phyloP scores from a whole-genome alignment of 1,140 invertebrate genomes.

The Leguminivora glycinivorella region DNA sequence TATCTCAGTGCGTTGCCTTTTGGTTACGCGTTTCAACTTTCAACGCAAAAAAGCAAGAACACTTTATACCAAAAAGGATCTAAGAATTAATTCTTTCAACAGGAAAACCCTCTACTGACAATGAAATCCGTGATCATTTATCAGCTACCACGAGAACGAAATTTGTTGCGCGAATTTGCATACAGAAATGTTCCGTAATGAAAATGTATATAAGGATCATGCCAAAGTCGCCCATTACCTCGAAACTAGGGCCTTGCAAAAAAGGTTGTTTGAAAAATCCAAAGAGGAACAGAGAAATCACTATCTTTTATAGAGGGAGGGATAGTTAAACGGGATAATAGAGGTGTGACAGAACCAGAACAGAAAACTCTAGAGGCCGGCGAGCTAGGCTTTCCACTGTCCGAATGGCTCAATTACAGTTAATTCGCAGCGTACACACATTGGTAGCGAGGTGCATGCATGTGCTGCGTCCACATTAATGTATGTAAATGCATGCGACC shows the following conservation, averaged over 20 bases:
- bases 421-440: constrained; percentile 76
- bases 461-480: constrained; percentile 72
- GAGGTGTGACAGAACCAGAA: constrained; percentile 32
- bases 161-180: constrained; percentile 1
- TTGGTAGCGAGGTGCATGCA: constrained; percentile 67
- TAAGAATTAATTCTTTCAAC: constrained; percentile 10
- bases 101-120: constrained; percentile 13
- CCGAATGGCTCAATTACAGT: constrained; percentile 78
- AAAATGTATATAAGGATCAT: constrained; percentile 16
- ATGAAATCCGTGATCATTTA: constrained; percentile 22
- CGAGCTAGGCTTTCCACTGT: constrained; percentile 58
- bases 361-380: constrained; percentile 53
- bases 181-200: not conserved
- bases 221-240: not conserved
- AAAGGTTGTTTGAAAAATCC: not conserved
- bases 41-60: constrained; percentile 14
- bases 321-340: too few relatives aligned
- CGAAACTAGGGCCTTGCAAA: not conserved
- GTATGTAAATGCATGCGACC: constrained; percentile 77
- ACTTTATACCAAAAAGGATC: constrained; percentile 40
- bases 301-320: constrained; percentile 1
- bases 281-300: not conserved
- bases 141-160: constrained; percentile 14
- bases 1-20: constrained; percentile 58
- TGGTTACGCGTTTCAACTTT: constrained; percentile 46